Conservation (phyloP, 2,888 invertebrate species). For the Holacanthella duospinosa region DNA sequence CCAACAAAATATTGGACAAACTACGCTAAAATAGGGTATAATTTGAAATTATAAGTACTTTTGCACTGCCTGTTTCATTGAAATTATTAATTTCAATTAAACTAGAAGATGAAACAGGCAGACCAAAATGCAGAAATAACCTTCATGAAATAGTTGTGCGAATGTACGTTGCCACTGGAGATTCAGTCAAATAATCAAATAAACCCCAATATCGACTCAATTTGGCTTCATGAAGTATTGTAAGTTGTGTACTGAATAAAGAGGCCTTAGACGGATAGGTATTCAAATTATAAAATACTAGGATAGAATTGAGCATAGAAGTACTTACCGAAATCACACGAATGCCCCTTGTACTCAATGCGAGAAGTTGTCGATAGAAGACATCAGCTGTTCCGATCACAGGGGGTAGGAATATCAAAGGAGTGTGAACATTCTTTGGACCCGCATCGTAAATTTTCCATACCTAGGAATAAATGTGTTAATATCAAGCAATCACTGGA, state of each 20-base stretch:
- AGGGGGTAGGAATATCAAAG: slow-evolving; percentile 73
- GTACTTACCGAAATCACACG: slow-evolving; percentile 61
- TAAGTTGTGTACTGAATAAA: neutral
- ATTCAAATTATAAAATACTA: neutral
- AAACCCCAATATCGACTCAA: neutral
- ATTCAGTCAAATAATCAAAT: too few species aligned
- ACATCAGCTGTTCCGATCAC: slow-evolving; percentile 82
- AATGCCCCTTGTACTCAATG: slow-evolving; percentile 66
- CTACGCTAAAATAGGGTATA: too few species aligned
- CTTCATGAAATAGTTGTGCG: too few species aligned
- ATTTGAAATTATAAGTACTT: too few species aligned
- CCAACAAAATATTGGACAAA: too few species aligned
- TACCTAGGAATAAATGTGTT: slow-evolving; percentile 45
- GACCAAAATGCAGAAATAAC: too few species aligned
- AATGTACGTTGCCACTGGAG: too few species aligned
- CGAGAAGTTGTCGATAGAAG: slow-evolving; percentile 71
- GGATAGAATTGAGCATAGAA: neutral
- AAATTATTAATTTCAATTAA: too few species aligned
- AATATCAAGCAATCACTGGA: slow-evolving; percentile 37
- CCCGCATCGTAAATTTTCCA: slow-evolving; percentile 84
- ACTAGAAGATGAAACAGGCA: too few species aligned
- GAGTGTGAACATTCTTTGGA: slow-evolving; percentile 64
- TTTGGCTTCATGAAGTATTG: neutral
- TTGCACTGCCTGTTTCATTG: too few species aligned
- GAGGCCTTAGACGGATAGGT: neutral